Evolutionary conservation across 2,113 vertebrate genomes (phyloP).

Genomic region (Lampris incognitus): DNA sequence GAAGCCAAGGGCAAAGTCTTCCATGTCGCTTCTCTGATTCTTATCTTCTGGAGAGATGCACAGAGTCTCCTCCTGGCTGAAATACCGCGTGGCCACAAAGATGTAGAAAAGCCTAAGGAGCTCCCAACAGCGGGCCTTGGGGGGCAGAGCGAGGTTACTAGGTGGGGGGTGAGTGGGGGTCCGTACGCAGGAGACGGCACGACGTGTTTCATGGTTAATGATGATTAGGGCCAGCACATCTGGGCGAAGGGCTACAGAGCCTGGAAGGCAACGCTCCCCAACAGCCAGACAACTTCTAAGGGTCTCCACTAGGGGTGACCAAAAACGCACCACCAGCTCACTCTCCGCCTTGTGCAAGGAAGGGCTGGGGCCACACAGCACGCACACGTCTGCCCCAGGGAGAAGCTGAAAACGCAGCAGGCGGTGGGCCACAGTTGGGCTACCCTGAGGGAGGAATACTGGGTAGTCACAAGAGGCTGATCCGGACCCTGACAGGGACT

Average conservation of each 20-base stretch:
- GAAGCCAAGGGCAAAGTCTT: conserved; percentile 83
- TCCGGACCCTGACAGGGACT: conserved; percentile 77
- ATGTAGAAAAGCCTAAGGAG: conserved; percentile 87
- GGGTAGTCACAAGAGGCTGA: conserved; percentile 88
- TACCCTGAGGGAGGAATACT: conserved; percentile 91
- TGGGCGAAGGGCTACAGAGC: conserved; percentile 75
- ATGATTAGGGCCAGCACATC: conserved; percentile 87
- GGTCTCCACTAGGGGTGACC: conserved; percentile 85
- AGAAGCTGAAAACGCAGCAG: conserved; percentile 89
- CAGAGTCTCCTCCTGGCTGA: conserved; percentile 78
- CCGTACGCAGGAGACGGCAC: conserved; percentile 82
- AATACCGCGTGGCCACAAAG: conserved; percentile 83
- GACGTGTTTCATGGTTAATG: conserved; percentile 86
- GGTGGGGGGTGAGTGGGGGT: neutral
- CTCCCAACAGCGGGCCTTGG: conserved; percentile 77
- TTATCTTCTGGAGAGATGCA: conserved; percentile 49
- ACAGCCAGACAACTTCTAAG: conserved; percentile 82
- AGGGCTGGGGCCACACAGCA: conserved; percentile 89
- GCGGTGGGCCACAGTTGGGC: conserved; percentile 90
- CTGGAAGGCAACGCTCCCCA: conserved; percentile 77
- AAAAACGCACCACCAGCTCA: conserved; percentile 84
- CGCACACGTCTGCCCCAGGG: conserved; percentile 84
- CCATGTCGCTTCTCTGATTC: conserved; percentile 45
- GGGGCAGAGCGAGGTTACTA: conserved; percentile 43
- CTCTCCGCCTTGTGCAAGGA: conserved; percentile 82